These are phyloP conservation scores for Oncorhynchus nerka DNA, from an alignment of 2,113 vertebrate genomes.

Conservation along the genomic window DNA sequence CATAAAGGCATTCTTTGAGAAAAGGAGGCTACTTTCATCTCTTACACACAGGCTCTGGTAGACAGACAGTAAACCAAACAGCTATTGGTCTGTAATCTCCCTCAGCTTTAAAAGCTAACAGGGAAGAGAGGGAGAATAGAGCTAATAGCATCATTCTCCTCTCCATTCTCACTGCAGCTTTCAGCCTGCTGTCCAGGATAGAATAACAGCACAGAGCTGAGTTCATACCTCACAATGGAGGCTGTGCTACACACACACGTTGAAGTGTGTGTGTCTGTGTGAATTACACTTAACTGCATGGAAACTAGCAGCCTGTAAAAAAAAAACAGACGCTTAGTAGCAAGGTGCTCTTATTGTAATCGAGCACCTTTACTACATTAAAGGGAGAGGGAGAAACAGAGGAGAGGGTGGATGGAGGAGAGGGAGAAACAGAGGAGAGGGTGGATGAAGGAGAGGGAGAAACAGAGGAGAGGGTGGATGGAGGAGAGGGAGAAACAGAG, in stretches of 20 bases:
- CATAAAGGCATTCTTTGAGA: no score
- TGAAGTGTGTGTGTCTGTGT: not conserved
- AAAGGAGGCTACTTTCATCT: no score
- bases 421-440: no score
- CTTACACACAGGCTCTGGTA: not conserved
- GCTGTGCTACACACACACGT: not conserved
- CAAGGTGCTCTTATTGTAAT: conserved; percentile 61
- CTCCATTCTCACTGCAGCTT: conserved; percentile 56
- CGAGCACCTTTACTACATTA: conserved; percentile 74
- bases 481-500: no score
- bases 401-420: no score
- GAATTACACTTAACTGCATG: conserved; percentile 46
- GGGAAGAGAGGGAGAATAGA: not conserved
- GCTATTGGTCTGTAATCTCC: not conserved
- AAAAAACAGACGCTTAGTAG: conserved; percentile 26
- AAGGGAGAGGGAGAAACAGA: conserved; percentile 37
- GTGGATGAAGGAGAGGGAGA: no score
- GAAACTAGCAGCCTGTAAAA: conserved; percentile 58
- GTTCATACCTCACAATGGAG: conserved; percentile 72
- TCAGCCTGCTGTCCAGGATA: conserved; percentile 65
- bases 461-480: no score
- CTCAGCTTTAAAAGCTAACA: not conserved
- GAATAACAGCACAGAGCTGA: conserved; percentile 59
- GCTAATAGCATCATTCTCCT: conserved; percentile 33
- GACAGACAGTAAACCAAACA: not conserved